Base-by-base conservation (phyloP, 2,888 invertebrate species). In the Alloplasta piceator region DNA sequence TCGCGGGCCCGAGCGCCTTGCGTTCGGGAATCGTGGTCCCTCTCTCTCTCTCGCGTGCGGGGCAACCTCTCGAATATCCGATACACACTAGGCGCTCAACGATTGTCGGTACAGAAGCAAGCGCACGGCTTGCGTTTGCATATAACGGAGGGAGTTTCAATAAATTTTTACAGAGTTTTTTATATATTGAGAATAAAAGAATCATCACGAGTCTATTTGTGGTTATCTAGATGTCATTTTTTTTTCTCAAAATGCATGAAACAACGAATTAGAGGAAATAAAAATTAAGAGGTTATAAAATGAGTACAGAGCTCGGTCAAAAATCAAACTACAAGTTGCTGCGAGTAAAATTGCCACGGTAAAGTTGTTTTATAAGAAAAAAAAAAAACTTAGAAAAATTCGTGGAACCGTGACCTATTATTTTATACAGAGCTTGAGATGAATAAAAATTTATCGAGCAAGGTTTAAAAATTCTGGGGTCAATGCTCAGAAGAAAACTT, bases 1-100 rank as follows among this genome's bases (percentile, higher is more conserved):
- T 68, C 56, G 56, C 68, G 26, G 56, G 36, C 68, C 43, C 68
- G 68, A 43, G 68, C 41, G 56, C 68, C 56, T 68, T 68, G 56
- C 36, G 68, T 56, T 56, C 46, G 68, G 68, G 43, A 56, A 46
- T 56, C 68, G 55, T 43, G 68, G n/a, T 68, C 56, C 56, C 46
- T 56, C 43, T 46, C 16, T 43, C 63, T 14, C n/a, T n/a, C n/a
- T n/a, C n/a, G n/a, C n/a, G n/a, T n/a, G n/a, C 16, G 63, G 63
- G 43, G 52, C 14, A 7, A 52, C 52, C 10, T 14, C 46, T 63
- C 16, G 63, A 63, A 16, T 43, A n/a, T n/a, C n/a, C n/a, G 63
- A 26, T 63, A 46, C 63, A 46, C 63, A 46, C 16, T 43, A 46
- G 46, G 46, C 63, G 63, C 63, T 46, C 26, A 14, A 46, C 43